phyloP scores from a whole-genome alignment of 2,888 invertebrate genomes.

The Pollenia griseotomentosa region DNA sequence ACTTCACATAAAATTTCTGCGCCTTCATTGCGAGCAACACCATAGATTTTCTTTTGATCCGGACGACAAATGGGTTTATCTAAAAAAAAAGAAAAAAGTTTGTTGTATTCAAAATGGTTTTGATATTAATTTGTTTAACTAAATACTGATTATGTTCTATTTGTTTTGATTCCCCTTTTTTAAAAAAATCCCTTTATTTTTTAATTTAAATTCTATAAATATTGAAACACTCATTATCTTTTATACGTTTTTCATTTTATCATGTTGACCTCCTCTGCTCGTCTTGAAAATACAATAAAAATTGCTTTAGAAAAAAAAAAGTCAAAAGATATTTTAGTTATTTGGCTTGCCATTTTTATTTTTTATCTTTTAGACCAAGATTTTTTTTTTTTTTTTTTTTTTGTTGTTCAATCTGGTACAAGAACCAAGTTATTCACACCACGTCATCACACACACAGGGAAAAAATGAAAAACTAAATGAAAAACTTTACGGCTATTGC shows the following conservation, averaged over 20 bases:
- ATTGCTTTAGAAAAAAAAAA: slow-evolving; percentile 12
- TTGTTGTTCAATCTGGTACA: too few species aligned
- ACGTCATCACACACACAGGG: slow-evolving; percentile 26
- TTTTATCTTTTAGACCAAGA: not conserved
- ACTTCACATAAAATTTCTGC: slow-evolving; percentile 93
- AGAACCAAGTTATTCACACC: slow-evolving; percentile 50
- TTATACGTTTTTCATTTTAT: not conserved
- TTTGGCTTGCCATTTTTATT: not conserved
- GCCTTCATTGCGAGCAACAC: slow-evolving; percentile 92
- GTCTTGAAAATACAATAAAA: not conserved
- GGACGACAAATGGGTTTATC: slow-evolving; percentile 93
- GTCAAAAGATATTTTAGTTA: slow-evolving; percentile 17
- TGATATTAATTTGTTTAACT: not conserved
- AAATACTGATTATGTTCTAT: too few species aligned
- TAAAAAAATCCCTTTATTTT: not conserved
- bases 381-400: not conserved
- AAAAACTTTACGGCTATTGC: slow-evolving; percentile 71
- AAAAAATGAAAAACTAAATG: slow-evolving; percentile 49
- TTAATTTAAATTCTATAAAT: slow-evolving; percentile 54
- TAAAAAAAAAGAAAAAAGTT: not conserved
- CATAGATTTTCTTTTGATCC: slow-evolving; percentile 91
- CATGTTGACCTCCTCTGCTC: not conserved
- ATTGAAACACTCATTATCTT: slow-evolving; percentile 33
- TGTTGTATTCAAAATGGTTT: not conserved
- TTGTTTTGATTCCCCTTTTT: too few species aligned